Conservation (phyloP, 2,797 vertebrate species). For the Limosa lapponica region DNA sequence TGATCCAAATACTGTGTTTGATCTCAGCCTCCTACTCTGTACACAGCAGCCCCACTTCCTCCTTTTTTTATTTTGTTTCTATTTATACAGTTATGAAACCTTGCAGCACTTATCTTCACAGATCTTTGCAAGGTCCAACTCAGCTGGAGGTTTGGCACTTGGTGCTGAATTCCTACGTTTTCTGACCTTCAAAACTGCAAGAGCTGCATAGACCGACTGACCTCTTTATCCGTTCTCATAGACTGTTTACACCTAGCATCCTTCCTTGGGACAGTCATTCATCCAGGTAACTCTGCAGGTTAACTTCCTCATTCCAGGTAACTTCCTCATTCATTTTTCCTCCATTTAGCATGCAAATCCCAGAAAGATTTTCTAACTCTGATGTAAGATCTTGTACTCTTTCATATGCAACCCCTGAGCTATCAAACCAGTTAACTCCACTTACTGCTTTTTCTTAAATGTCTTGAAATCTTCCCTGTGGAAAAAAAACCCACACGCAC, state of each 20-base stretch:
- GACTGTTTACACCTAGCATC: conserved; percentile 37
- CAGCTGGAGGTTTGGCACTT: conserved; percentile 68
- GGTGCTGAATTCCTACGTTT: neutral
- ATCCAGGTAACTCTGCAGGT: conserved; percentile 12
- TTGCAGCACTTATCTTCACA: conserved; percentile 32
- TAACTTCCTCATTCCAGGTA: neutral
- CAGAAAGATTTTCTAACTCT: neutral
- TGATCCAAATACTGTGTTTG: conserved; percentile 37
- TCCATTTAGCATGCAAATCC: neutral
- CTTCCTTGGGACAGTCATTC: neutral
- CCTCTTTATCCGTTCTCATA: conserved; percentile 21
- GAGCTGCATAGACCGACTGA: neutral
- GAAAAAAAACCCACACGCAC: neutral
- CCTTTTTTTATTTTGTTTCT: conserved; percentile 46
- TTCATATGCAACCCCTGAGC: neutral
- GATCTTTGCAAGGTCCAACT: conserved; percentile 61
- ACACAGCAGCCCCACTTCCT: conserved; percentile 53
- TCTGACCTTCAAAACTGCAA: conserved; percentile 19
- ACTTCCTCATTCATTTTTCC: neutral
- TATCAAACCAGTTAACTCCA: neutral
- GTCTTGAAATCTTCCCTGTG: neutral
- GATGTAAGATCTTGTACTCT: neutral
- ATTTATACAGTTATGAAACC: neutral
- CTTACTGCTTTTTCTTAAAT: neutral
- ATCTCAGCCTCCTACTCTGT: conserved; percentile 36